These are phyloP conservation scores for Mamestra configurata DNA, from an alignment of 1,140 invertebrate species.

Conservation along the genomic window DNA sequence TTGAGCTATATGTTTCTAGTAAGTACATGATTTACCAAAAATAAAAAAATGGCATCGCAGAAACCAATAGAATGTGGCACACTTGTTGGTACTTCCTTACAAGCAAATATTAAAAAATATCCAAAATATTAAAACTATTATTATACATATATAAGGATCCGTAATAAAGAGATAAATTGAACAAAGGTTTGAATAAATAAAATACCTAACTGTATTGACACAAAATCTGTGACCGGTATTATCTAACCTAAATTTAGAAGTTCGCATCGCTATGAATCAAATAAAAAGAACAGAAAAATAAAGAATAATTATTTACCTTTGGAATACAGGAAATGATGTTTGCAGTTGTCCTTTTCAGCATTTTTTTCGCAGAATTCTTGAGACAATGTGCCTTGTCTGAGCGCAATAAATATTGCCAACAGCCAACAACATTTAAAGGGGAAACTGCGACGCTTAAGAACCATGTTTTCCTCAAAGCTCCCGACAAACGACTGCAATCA, in stretches of 20 bases:
- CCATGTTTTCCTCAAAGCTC: conserved; percentile 47
- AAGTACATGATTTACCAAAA: too few relatives aligned
- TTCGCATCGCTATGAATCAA: background rate
- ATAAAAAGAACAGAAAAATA: background rate
- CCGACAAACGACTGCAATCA: conserved; percentile 42
- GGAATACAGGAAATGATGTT: conserved; percentile 28
- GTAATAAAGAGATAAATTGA: too few relatives aligned
- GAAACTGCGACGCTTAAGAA: conserved; percentile 29
- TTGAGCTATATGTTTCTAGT: too few relatives aligned
- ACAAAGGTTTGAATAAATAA: too few relatives aligned
- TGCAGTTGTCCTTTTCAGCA: conserved; percentile 27
- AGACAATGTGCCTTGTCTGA: conserved; percentile 32
- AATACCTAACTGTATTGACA: background rate
- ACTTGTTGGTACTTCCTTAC: too few relatives aligned
- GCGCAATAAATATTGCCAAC: conserved; percentile 38
- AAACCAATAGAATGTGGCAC: too few relatives aligned
- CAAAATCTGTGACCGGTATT: too few relatives aligned
- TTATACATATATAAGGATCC: too few relatives aligned
- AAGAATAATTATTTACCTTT: conserved; percentile 32
- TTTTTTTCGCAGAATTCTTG: conserved; percentile 50
- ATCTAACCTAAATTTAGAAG: background rate
- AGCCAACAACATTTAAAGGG: conserved; percentile 50
- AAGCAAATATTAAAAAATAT: too few relatives aligned
- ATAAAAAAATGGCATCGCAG: too few relatives aligned
- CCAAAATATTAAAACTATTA: too few relatives aligned